Evolutionary conservation across 1,140 invertebrate species (phyloP).

Genomic region (Anoplolepis gracilipes): DNA sequence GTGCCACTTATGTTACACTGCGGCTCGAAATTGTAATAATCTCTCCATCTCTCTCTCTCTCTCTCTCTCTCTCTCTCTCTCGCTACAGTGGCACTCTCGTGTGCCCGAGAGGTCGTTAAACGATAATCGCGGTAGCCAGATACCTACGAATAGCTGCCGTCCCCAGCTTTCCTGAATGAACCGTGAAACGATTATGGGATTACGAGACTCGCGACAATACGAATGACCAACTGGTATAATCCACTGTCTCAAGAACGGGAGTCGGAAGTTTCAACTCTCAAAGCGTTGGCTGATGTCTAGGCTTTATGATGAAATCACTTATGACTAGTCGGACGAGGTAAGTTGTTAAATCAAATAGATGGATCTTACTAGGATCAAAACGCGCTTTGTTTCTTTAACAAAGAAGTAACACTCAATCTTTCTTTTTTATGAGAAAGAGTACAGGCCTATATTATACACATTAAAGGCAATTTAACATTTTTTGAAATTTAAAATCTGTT

Average conservation of each 20-base stretch:
- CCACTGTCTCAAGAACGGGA: slow-evolving; percentile 48
- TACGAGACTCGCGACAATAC: slow-evolving; percentile 54
- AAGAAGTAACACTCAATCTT: background rate
- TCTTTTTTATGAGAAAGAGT: background rate
- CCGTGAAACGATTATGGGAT: slow-evolving; percentile 61
- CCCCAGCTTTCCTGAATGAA: slow-evolving; percentile 26
- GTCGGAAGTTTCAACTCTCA: slow-evolving; percentile 47
- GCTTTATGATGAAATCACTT: slow-evolving; percentile 65
- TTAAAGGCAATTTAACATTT: background rate
- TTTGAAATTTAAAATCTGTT: background rate
- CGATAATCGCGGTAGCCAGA: slow-evolving; percentile 40
- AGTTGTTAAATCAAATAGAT: slow-evolving; percentile 26
- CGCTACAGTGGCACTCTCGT: slow-evolving; percentile 8
- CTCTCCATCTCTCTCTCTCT: background rate
- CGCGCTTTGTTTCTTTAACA: background rate
- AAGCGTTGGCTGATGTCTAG: slow-evolving; percentile 60
- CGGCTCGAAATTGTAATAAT: slow-evolving; percentile 35
- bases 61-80: background rate
- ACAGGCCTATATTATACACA: no score
- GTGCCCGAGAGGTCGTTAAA: slow-evolving; percentile 20
- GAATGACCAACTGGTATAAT: slow-evolving; percentile 54
- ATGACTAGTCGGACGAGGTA: slow-evolving; percentile 47
- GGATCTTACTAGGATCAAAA: background rate
- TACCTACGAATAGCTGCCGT: slow-evolving; percentile 14
- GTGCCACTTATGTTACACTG: slow-evolving; percentile 15